Percentiles rank a stretch among this genome's conserved stretches.
Evolutionary conservation across 1,140 invertebrate genomes (phyloP).

Genomic region (Aleiodes sp.): DNA sequence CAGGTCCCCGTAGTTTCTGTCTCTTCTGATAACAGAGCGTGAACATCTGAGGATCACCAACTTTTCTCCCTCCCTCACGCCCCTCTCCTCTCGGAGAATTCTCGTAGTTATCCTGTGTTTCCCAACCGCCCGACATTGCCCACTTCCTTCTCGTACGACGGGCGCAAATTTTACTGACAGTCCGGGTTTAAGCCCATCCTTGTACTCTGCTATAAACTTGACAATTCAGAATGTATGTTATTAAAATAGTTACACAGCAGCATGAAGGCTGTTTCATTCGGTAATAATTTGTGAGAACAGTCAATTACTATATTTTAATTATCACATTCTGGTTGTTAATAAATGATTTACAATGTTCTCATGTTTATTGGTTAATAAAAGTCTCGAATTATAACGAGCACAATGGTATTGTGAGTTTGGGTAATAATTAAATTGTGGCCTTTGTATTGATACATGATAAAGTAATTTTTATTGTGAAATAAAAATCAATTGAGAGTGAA

Average conservation of each 20-base stretch:
- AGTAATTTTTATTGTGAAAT: no score
- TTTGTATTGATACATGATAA: no score
- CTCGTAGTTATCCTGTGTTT: no score
- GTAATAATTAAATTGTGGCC: no score
- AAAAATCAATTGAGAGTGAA: no score
- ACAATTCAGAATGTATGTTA: slow-evolving; percentile 3
- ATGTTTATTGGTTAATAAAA: no score
- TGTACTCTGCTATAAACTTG: not conserved
- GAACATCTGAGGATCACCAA: not conserved
- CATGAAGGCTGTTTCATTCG: not conserved
- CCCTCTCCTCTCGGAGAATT: not conserved
- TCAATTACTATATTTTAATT: not conserved
- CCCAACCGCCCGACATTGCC: not conserved
- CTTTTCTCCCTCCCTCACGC: not conserved
- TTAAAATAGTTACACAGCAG: slow-evolving; percentile 12
- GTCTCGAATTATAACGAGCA: no score
- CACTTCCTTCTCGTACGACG: slow-evolving; percentile 13
- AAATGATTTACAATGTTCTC: slow-evolving; percentile 15
- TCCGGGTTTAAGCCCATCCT: not conserved
- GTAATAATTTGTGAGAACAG: not conserved
- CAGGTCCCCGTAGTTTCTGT: slow-evolving; percentile 4
- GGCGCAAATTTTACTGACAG: no score
- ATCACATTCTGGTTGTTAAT: not conserved
- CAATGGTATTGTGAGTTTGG: no score
- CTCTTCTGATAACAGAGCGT: not conserved